Base-by-base conservation (phyloP, 30 jellyfish, hydroid and myxozoan genomes). In the Turritopsis rubra region DNA sequence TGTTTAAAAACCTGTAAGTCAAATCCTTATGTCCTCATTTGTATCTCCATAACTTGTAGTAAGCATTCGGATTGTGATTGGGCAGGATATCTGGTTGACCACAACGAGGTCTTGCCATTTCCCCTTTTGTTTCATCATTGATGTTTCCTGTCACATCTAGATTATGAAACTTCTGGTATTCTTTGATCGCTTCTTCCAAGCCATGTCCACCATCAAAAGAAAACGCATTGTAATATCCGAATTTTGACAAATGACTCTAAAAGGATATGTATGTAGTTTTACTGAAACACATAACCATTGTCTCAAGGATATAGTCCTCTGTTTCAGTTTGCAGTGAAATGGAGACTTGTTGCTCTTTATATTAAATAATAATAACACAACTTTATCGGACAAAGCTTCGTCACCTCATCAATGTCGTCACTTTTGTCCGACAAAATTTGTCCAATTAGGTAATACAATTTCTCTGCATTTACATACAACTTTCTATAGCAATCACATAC, bases 51-150 rank as follows among this genome's bases (percentile, higher is more conserved):
- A 41, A 41, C 5, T 41, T 41, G 13, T 41, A 41, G 13, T 41
- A 41, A 41, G 60, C 60, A 41, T 41, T 41, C 13, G 77, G 30
- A 16, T 68, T 68, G 7, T 52, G 60, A 22, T 72, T 19, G 60
- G 60, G 60, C 5, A 41, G 60, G 7, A 31, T 31, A 72, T 72
- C 81, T 72, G 81, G 81, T 18, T 72, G 31, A 16, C 81, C 81
- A 72, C 81, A 72, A 72, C 81, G 81, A 72, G 81, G 81, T 22
- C 52, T 18, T 17, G 27, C 30, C 81, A 72, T 72, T 31, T 72
- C 81, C 1, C 31, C 8, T 8, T 72, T 22, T 18, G 81, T 72
- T 26, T 72, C 52, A 18, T 72, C 30, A 22, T 72, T 52, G 22
- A 72, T 31, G 17, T 26, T 3, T 16, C 81, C 81, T 31, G 81